Percentiles rank a stretch among this genome's conserved stretches.
Evolutionary conservation across 1,140 invertebrate genomes (phyloP).

Genomic region (Drosophila persimilis): DNA sequence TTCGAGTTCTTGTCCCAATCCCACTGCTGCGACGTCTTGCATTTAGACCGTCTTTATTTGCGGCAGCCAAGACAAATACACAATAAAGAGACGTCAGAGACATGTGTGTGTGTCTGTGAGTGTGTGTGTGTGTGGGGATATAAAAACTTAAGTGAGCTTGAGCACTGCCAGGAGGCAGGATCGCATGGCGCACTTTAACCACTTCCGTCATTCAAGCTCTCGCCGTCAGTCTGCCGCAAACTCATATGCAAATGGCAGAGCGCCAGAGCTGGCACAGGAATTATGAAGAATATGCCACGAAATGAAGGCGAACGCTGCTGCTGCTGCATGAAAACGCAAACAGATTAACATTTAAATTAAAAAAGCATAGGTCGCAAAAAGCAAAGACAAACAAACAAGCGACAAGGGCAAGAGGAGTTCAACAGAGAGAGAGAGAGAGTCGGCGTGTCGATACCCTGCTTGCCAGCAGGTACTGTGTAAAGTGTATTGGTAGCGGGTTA

Average conservation of each 20-base stretch:
- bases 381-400: constrained; percentile 27
- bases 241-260: constrained; percentile 58
- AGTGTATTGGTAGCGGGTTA: too few species aligned
- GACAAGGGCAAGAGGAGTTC: too few species aligned
- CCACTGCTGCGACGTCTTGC: constrained; percentile 54
- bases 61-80: constrained; percentile 74
- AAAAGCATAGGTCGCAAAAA: constrained; percentile 44
- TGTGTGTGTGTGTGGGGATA: constrained; percentile 44
- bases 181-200: constrained; percentile 41
- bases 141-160: constrained; percentile 74
- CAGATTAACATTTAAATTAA: constrained; percentile 77
- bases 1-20: background rate
- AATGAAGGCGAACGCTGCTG: background rate
- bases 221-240: constrained; percentile 40
- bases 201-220: constrained; percentile 50
- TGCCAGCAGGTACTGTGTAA: too few species aligned
- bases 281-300: constrained; percentile 33
- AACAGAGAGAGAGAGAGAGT: background rate
- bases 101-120: constrained; percentile 10
- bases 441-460: constrained; percentile 1
- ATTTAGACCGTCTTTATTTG: constrained; percentile 72
- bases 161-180: constrained; percentile 9
- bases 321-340: constrained; percentile 46
- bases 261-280: constrained; percentile 14
- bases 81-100: constrained; percentile 60